Evolutionary conservation across 2,888 invertebrate genomes (phyloP).

Genomic region (Tipula helvola): DNA sequence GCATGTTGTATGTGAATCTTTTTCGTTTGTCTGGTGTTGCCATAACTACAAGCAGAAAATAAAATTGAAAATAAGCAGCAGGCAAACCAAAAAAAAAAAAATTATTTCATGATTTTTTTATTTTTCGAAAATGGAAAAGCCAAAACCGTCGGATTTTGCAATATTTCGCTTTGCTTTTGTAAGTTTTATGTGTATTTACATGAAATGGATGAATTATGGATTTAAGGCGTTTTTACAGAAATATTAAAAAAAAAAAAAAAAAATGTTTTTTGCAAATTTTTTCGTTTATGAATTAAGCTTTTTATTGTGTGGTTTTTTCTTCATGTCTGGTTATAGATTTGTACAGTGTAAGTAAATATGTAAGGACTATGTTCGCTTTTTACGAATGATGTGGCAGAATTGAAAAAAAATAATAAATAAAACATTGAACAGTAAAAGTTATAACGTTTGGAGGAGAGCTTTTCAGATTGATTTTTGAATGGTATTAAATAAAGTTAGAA

Average conservation of each 20-base stretch:
- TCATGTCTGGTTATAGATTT: neutral
- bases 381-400: too few species aligned
- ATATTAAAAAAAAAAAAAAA: neutral
- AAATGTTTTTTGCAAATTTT: neutral
- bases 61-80: constrained; percentile 4
- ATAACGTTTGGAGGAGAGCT: neutral
- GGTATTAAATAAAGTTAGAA: neutral
- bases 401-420: neutral
- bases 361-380: too few species aligned
- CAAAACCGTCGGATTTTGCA: neutral
- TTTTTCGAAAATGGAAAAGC: neutral
- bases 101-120: neutral
- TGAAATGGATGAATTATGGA: neutral
- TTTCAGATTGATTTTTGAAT: neutral
- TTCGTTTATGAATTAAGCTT: neutral
- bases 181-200: neutral
- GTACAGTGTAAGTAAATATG: too few species aligned
- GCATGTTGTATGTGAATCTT: neutral
- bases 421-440: neutral
- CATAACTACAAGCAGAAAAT: neutral
- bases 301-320: neutral
- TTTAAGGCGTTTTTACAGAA: neutral
- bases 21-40: neutral
- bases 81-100: neutral
- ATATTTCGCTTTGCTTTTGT: neutral